Evolutionary conservation across 2,113 vertebrate genomes (phyloP).

Genomic region (Tachuris rubrigastra): DNA sequence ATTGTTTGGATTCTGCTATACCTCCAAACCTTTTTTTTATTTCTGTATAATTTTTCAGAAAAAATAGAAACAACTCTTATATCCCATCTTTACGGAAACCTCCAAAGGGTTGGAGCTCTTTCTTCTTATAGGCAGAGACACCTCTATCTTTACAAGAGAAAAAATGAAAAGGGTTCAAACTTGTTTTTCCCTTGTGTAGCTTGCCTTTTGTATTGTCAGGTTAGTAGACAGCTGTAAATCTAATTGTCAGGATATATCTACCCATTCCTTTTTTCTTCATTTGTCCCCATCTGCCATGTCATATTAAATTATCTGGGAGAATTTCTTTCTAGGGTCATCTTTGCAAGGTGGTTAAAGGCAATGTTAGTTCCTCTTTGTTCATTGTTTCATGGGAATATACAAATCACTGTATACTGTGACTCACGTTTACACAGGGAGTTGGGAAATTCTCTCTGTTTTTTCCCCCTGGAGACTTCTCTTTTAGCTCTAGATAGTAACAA

Average conservation of each 20-base stretch:
- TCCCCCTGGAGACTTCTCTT: neutral
- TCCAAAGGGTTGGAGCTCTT: neutral
- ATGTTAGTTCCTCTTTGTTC: constrained; percentile 21
- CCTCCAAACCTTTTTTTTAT: neutral
- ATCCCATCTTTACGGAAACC: neutral
- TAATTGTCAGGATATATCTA: neutral
- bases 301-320: neutral
- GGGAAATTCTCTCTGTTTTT: constrained; percentile 5
- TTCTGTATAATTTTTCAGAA: neutral
- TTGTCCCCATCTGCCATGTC: neutral
- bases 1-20: neutral
- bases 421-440: neutral
- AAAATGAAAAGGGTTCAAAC: neutral
- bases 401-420: neutral
- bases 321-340: neutral
- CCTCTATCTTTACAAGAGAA: neutral
- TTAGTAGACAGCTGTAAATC: neutral
- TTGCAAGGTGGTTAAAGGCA: neutral
- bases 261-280: neutral
- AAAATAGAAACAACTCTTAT: neutral
- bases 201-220: neutral
- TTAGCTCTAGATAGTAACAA: neutral
- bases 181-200: neutral
- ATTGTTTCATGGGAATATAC: neutral
- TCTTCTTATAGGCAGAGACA: neutral